Base-by-base conservation (phyloP, 53 echinoderm and acorn worm genomes). In the Arbacia lixula region DNA sequence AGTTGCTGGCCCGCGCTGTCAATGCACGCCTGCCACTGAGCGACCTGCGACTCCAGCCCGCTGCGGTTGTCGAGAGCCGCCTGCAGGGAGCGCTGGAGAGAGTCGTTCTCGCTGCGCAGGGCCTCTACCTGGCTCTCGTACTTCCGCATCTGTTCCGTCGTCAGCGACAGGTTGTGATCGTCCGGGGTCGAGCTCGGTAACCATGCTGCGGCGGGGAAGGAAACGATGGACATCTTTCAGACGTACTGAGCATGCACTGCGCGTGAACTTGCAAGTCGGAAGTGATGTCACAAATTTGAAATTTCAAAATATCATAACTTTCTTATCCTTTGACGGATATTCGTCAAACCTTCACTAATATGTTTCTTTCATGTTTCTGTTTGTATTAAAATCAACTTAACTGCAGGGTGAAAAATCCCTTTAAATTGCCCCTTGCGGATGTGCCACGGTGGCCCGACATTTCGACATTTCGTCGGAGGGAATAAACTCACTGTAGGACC, bases 1-100 rank as follows among this genome's bases (percentile, higher is more conserved):
- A 81, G 82, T 32, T 81, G 82, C 50, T 81, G 82, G 46, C 82
- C 64, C 4, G 82, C 62, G 32, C 62, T 81, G 46, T 81, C 82
- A 20, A 81, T 81, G 16, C 82, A 81, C 4, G 62, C 82, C 82
- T 81, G 82, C 82, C 82, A 81, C 17, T 81, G 62, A 31, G 42
- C 46, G 63, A 81, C 31, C 49, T 81, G 82, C 17, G 40, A 43
- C 5, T 49, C 82, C 3, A 81, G 49, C 3, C 63, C 40, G 4
- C 82, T 64, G 31, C 64, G 82, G 34, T 64, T 81, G 5, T 81
- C 82, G 27, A 81, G 31, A 50, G 82, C 82, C 26, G 64, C 11
- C 64, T 81, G 82, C 30, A 81, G 82, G 5, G 82, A 61, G 29
- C 82, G 62, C 64, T 81, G 82, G 19, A 81, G 82, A 28, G 43